Conservation (phyloP, 2,888 invertebrate species). For the Synergus itoensis region DNA sequence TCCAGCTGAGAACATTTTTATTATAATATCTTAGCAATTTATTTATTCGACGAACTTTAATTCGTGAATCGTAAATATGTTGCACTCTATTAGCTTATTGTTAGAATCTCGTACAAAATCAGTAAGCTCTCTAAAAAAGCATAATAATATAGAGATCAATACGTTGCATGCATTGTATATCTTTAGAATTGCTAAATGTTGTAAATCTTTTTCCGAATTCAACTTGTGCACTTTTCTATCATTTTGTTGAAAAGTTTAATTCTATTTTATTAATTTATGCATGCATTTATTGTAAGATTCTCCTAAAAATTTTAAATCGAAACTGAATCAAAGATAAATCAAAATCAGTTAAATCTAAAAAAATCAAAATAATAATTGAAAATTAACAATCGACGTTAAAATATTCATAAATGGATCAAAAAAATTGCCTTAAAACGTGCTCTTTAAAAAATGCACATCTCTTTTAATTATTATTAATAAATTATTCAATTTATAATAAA, state of each 20-base stretch:
- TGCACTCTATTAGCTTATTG: background rate
- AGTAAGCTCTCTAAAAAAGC: conserved; percentile 6
- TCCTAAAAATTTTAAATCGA: background rate
- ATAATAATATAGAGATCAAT: background rate
- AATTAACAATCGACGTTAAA: background rate
- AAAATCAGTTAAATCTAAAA: background rate
- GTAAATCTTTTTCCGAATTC: background rate
- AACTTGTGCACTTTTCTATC: background rate
- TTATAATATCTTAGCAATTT: background rate
- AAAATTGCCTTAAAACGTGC: conserved; percentile 25
- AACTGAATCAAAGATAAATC: background rate
- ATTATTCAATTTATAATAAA: conserved; percentile 11
- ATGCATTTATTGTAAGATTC: background rate
- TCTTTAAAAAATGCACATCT: background rate
- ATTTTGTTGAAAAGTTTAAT: background rate
- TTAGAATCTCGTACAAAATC: conserved; percentile 17
- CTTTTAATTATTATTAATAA: background rate
- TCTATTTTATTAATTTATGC: background rate
- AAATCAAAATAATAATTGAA: background rate
- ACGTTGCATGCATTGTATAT: conserved; percentile 17
- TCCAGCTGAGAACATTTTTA: background rate
- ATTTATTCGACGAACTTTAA: background rate
- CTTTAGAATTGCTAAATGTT: conserved; percentile 13
- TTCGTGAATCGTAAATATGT: background rate
- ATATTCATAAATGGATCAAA: background rate